phyloP scores from a whole-genome alignment of 2,888 invertebrate species.

The Drosophila borborema region DNA sequence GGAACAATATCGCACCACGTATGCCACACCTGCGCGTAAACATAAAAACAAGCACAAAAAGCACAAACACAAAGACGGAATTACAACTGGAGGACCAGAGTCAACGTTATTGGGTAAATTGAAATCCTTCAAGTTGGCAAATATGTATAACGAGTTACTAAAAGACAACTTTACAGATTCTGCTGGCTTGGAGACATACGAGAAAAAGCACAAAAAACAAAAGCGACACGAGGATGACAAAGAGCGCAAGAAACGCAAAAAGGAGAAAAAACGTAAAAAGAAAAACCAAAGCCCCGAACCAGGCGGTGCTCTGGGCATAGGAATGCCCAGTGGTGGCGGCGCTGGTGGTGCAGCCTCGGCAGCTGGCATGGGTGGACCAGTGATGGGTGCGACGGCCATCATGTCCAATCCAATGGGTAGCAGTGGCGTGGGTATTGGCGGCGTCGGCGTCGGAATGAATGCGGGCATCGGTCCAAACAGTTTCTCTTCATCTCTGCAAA shows the following conservation, averaged over 20 bases:
- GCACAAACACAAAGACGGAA: constrained; percentile 96
- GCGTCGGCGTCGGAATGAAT: constrained; percentile 53
- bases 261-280: constrained; percentile 97
- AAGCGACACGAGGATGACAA: constrained; percentile 97
- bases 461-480: constrained; percentile 68
- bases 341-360: constrained; percentile 5
- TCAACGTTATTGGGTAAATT: constrained; percentile 89
- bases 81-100: constrained; percentile 89
- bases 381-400: constrained; percentile 59
- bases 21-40: constrained; percentile 95
- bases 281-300: constrained; percentile 96
- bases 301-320: constrained; percentile 56
- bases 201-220: constrained; percentile 98
- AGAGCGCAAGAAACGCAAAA: constrained; percentile 96
- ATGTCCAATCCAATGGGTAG: constrained; percentile 49
- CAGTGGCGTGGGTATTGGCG: constrained; percentile 38
- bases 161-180: constrained; percentile 85
- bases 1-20: constrained; percentile 97
- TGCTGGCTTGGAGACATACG: constrained; percentile 92
- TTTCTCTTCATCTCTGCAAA: constrained; percentile 72
- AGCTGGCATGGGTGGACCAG: constrained; percentile 50
- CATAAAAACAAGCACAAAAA: constrained; percentile 98
- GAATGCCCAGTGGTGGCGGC: constrained; percentile 49
- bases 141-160: neutral
- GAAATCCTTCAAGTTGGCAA: neutral